These are phyloP conservation scores for Ispidina picta DNA, from an alignment of 2,797 vertebrate species.

Conservation along the genomic window DNA sequence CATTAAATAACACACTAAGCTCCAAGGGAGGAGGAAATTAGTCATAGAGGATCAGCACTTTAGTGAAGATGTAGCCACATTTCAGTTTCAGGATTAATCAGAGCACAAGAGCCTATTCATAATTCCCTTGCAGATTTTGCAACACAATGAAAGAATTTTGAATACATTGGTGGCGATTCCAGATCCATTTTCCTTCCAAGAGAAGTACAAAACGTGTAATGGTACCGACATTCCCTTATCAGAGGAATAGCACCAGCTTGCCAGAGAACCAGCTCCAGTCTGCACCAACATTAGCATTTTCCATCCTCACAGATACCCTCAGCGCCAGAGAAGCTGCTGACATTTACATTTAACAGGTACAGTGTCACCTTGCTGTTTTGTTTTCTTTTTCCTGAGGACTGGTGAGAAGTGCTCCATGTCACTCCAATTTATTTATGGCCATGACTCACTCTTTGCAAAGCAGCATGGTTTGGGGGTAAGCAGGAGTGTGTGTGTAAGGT, in stretches of 20 bases:
- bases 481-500: accelerated
- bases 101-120: not conserved
- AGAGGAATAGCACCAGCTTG: not conserved
- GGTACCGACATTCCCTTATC: not conserved
- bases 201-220: not conserved
- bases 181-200: not conserved
- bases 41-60: conserved; percentile 17
- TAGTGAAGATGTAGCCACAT: not conserved
- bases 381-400: not conserved
- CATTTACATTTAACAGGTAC: not conserved
- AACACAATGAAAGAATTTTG: not conserved
- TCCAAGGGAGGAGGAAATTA: conserved; percentile 22
- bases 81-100: not conserved
- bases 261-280: not conserved
- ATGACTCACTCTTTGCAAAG: not conserved
- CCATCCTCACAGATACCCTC: not conserved
- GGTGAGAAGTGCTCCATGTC: not conserved
- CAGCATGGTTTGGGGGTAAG: not conserved
- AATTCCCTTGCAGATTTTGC: conserved; percentile 17
- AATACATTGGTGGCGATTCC: not conserved
- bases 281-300: not conserved
- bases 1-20: not conserved
- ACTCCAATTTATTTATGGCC: not conserved
- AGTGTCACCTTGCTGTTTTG: not conserved
- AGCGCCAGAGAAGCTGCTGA: not conserved